phyloP scores from a whole-genome alignment of 2,113 vertebrate genomes.

The Pachycephala philippinensis region DNA sequence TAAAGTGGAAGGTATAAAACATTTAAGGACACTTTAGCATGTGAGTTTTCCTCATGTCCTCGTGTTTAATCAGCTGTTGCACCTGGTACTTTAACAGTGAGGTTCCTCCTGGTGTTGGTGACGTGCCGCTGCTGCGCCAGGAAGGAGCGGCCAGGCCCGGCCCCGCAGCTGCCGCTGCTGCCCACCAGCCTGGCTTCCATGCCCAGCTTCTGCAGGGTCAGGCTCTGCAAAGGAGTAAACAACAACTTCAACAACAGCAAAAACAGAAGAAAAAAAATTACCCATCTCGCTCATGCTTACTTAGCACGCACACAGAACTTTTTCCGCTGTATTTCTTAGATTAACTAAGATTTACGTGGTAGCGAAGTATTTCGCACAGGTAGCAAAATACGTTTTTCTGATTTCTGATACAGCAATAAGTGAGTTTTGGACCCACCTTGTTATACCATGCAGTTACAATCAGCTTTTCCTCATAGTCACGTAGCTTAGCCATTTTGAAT shows the following conservation, averaged over 20 bases:
- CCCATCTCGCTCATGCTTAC: not conserved
- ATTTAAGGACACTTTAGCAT: conserved; percentile 78
- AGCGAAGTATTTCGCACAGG: too few species aligned
- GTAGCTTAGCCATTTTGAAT: conserved; percentile 88
- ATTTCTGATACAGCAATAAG: not conserved
- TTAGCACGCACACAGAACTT: rapidly evolving
- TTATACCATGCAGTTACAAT: conserved; percentile 98
- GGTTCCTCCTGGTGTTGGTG: conserved; percentile 82
- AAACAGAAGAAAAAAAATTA: not conserved
- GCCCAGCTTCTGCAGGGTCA: conserved; percentile 91
- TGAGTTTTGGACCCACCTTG: conserved; percentile 77
- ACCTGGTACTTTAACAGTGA: conserved; percentile 81
- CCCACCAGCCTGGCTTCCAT: conserved; percentile 87
- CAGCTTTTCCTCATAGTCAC: conserved; percentile 92
- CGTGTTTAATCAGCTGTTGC: conserved; percentile 78
- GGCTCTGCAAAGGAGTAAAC: conserved; percentile 74
- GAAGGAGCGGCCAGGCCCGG: conserved; percentile 83
- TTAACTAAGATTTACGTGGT: not conserved
- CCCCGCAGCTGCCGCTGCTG: conserved; percentile 50
- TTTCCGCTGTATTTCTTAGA: not conserved
- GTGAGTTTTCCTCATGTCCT: conserved; percentile 26
- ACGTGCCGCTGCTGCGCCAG: conserved; percentile 91
- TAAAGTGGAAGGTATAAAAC: conserved; percentile 57
- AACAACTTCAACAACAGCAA: not conserved
- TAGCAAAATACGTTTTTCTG: not conserved